Percentiles rank a stretch among this genome's conserved stretches.
These are phyloP conservation scores for Lophotis ruficrista DNA, from an alignment of 2,113 vertebrate genomes.

Conservation along the genomic window DNA sequence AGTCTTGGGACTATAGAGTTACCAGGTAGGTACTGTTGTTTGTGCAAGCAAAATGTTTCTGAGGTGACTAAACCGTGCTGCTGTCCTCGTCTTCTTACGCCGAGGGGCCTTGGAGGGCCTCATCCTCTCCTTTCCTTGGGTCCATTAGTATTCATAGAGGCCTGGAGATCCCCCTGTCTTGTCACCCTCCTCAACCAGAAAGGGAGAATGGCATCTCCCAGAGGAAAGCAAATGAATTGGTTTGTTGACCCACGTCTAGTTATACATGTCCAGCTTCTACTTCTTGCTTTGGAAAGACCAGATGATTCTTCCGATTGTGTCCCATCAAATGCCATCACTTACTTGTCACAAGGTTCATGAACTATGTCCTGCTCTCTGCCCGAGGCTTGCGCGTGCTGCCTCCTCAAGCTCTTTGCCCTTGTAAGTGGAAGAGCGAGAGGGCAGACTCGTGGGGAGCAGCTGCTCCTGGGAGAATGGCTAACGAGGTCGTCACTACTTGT, in stretches of 20 bases:
- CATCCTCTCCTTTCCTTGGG: not conserved
- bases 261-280: not conserved
- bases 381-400: not conserved
- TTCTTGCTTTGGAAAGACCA: not conserved
- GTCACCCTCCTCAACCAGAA: not conserved
- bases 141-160: fast-evolving
- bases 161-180: not conserved
- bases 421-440: not conserved
- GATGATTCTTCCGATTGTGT: fast-evolving
- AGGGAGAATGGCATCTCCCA: not conserved
- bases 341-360: not conserved
- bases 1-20: not conserved
- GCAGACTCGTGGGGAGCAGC: not conserved
- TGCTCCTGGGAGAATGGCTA: not conserved
- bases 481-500: fast-evolving
- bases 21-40: not conserved
- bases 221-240: not conserved
- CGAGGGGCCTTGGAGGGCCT: not conserved
- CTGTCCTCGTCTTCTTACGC: not conserved
- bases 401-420: not conserved
- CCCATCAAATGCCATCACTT: not conserved
- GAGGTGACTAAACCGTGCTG: not conserved
- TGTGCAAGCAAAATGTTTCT: not conserved
- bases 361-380: not conserved
- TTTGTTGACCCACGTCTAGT: not conserved